Conservation (phyloP, 2,888 invertebrate species). For the Papilio gigon region DNA sequence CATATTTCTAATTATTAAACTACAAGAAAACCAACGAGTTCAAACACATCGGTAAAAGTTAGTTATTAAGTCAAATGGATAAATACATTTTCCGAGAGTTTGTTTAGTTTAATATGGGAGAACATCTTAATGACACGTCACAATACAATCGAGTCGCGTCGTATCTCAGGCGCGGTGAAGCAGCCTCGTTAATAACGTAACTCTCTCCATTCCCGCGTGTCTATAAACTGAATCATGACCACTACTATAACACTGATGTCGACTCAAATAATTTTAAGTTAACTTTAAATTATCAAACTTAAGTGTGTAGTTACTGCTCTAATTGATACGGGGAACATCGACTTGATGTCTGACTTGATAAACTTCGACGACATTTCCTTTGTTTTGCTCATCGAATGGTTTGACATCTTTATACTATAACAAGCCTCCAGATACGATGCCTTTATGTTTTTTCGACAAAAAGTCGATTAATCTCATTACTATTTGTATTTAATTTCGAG, state of each 20-base stretch:
- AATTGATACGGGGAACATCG: too few relatives aligned
- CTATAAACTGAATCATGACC: conserved; percentile 35
- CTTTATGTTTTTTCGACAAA: neutral
- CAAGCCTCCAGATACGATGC: too few relatives aligned
- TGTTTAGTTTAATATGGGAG: neutral
- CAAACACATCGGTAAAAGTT: too few relatives aligned
- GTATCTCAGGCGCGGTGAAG: conserved; percentile 43
- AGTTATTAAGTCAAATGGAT: too few relatives aligned
- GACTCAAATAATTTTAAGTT: neutral
- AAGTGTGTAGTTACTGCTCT: too few relatives aligned
- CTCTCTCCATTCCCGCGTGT: conserved; percentile 42
- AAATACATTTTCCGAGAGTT: neutral
- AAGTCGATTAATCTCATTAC: neutral
- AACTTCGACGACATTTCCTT: too few relatives aligned
- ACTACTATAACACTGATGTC: conserved; percentile 18
- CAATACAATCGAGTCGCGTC: conserved; percentile 15
- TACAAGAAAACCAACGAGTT: too few relatives aligned
- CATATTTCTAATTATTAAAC: too few relatives aligned
- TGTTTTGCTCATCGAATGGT: too few relatives aligned
- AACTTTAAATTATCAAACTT: neutral
- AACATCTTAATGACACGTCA: conserved; percentile 2
- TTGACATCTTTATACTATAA: too few relatives aligned
- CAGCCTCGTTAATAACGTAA: conserved; percentile 44
- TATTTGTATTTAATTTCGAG: neutral
- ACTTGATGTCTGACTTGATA: too few relatives aligned